Base-by-base conservation (phyloP, 2,888 invertebrate genomes). In the Baccha elongata region DNA sequence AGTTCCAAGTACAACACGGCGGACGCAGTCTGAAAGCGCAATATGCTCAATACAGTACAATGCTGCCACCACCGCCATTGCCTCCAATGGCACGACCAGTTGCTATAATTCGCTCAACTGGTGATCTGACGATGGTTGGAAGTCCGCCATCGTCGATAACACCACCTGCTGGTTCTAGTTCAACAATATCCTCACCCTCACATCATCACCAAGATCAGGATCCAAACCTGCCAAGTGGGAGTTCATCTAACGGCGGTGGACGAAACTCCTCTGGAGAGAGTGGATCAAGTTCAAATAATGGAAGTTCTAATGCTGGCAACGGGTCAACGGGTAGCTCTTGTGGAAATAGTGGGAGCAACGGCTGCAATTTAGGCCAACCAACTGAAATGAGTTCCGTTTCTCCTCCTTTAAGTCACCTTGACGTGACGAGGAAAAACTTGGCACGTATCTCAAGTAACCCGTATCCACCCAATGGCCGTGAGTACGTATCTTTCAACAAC, bases 11-110 rank as follows among this genome's bases (percentile, higher is more conserved):
- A 26, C 87, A 87, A 23, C 87, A 87, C 55, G 84, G 83, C 5
- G 86, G 85, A 87, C 92, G 95, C 86, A 94, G 94, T 91, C 94
- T 94, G 26, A 94, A 84, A 21, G 29, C 69, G 52, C 96, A 96
- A 88, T 97, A 97, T 91, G 97, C 97, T 91, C 95, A 94, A 86
- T 89, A 92, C 88, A 97, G 96, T 88, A 95, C 97, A 67, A 98
- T 98, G 96, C 92, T 98, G 88, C 98, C 98, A 5, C 98, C 98
- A 23, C 97, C 98, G 6, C 98, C 98, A 2, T 93, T 98, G 32
- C 98, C 98, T 1, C 98, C 98, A 15, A 97, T 98, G 96, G 98
- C 98, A 2, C 93, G 98, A 85, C 98, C 98, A 0, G 98, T 98
- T 26, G 98, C 98, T 84, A 98, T 99, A 88, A 97, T 98, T 88